Evolutionary conservation across 2,113 vertebrate species (phyloP).

Genomic region (Procapra przewalskii): DNA sequence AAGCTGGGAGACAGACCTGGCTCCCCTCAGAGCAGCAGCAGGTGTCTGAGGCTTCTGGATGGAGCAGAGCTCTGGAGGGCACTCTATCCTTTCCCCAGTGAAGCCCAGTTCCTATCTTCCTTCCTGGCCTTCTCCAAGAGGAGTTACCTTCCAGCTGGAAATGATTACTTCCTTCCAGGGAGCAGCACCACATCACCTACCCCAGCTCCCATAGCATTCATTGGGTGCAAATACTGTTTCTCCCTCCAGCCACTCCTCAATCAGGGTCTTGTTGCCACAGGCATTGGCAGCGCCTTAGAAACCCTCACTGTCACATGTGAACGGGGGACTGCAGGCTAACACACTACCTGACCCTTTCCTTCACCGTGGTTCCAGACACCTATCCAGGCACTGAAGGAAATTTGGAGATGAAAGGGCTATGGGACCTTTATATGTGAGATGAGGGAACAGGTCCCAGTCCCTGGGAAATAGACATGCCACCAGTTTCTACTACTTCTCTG

Average conservation of each 20-base stretch:
- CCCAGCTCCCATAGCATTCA: neutral
- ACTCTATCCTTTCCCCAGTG: neutral
- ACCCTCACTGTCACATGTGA: neutral
- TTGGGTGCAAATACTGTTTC: neutral
- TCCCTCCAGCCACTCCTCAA: neutral
- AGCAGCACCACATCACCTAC: neutral
- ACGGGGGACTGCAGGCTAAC: fast-evolving
- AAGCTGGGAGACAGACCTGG: neutral
- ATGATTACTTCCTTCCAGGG: neutral
- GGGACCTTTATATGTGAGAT: neutral
- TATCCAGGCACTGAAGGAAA: neutral
- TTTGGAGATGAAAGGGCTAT: neutral
- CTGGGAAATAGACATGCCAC: neutral
- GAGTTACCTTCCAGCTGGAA: neutral
- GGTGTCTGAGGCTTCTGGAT: neutral
- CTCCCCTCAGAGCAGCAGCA: neutral
- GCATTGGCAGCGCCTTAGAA: neutral
- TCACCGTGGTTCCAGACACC: neutral
- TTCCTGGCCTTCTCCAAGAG: neutral
- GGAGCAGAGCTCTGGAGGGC: neutral
- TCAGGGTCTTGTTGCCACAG: neutral
- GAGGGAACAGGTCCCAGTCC: neutral
- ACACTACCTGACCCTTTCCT: neutral
- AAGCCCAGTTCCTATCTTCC: neutral
- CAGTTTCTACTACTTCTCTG: neutral